phyloP scores from a whole-genome alignment of 1,140 invertebrate genomes.

The Druon quercuslanigerum region DNA sequence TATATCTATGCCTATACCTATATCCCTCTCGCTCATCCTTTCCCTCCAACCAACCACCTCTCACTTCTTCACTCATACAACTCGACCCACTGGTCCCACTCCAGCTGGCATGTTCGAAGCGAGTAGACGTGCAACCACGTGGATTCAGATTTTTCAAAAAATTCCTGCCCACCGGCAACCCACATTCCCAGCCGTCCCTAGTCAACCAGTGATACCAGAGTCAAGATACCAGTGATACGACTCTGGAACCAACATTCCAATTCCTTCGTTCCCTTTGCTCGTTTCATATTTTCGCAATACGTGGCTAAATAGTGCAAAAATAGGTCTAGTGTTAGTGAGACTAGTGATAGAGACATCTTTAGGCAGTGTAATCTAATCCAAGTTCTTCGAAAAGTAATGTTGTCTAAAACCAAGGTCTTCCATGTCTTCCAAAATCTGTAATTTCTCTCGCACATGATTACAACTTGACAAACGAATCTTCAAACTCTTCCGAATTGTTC shows the following conservation, averaged over 20 bases:
- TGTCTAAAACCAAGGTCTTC: too few relatives aligned
- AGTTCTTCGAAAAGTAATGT: too few relatives aligned
- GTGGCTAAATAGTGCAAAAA: constrained; percentile 13
- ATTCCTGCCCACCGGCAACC: constrained; percentile 17
- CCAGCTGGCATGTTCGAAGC: constrained; percentile 26
- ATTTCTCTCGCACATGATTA: too few relatives aligned
- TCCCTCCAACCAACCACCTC: constrained; percentile 11
- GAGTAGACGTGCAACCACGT: constrained; percentile 24
- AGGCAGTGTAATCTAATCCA: too few relatives aligned
- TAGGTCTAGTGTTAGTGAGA: too few relatives aligned
- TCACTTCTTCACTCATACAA: constrained; percentile 16
- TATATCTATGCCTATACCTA: constrained; percentile 27
- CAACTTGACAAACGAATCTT: too few relatives aligned
- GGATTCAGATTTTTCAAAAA: constrained; percentile 11
- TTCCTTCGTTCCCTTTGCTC: neutral
- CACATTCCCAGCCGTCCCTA: constrained; percentile 10
- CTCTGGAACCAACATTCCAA: constrained; percentile 6
- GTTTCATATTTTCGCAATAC: neutral
- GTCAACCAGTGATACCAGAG: constrained; percentile 29
- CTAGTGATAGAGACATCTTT: too few relatives aligned
- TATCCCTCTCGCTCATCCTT: constrained; percentile 16
- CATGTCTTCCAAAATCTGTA: too few relatives aligned
- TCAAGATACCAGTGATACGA: neutral
- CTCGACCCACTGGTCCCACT: constrained; percentile 14
- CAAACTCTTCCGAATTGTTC: too few relatives aligned